phyloP scores from a whole-genome alignment of 2,113 vertebrate species.

The Gnathonemus echidnorhynchus region DNA sequence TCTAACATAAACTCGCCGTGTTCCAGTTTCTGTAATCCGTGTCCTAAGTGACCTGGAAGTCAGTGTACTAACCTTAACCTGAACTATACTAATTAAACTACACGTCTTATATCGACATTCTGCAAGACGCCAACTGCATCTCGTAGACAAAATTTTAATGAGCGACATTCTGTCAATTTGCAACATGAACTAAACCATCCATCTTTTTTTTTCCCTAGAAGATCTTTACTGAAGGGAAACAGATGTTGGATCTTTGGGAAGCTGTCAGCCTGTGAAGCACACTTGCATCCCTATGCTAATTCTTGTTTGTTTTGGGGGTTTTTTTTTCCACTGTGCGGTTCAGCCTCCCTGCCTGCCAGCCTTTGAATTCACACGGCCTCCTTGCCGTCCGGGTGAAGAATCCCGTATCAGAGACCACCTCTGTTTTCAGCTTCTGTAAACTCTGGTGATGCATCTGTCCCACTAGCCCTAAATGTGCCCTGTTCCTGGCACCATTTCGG shows the following conservation, averaged over 20 bases:
- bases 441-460: background rate
- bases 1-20: background rate
- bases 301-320: background rate
- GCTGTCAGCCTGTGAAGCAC: background rate
- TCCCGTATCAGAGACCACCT: background rate
- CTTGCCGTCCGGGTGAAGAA: too few relatives aligned
- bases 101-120: background rate
- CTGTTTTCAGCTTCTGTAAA: background rate
- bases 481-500: background rate
- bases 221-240: background rate
- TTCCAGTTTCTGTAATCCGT: background rate
- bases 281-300: background rate
- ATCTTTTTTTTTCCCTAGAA: background rate
- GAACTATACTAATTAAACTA: background rate
- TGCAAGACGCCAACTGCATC: background rate
- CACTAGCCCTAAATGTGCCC: background rate
- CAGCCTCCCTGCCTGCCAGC: background rate
- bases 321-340: background rate
- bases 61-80: background rate
- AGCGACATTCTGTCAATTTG: background rate
- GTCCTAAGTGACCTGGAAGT: background rate
- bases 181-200: background rate
- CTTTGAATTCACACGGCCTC: background rate
- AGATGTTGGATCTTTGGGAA: constrained; percentile 1
- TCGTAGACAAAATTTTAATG: background rate